Evolutionary conservation across 2,113 vertebrate genomes (phyloP).

Genomic region (Passer montanus): DNA sequence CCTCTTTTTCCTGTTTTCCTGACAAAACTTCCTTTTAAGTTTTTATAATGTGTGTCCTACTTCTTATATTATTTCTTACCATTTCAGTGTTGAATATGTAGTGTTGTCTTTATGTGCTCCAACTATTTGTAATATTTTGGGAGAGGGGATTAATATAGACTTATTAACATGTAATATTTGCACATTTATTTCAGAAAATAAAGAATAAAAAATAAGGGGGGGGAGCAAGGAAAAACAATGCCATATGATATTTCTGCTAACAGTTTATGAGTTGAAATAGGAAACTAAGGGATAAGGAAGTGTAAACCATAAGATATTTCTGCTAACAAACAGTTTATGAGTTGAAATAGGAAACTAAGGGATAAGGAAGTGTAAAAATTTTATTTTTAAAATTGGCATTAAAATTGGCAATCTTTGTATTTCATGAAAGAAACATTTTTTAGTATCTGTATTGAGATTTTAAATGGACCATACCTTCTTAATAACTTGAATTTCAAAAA

Average conservation of each 20-base stretch:
- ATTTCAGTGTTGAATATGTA: neutral
- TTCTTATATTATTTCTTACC: neutral
- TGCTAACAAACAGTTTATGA: neutral
- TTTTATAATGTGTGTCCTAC: neutral
- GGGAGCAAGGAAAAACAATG: accelerated
- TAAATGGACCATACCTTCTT: neutral
- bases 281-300: neutral
- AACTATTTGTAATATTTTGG: neutral
- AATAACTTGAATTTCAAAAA: neutral
- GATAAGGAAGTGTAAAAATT: neutral
- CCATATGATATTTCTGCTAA: neutral
- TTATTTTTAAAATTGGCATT: neutral
- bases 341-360: neutral
- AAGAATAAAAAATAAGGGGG: neutral
- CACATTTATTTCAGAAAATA: neutral
- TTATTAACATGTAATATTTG: neutral
- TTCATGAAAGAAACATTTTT: neutral
- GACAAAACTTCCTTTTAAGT: neutral
- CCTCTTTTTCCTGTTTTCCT: neutral
- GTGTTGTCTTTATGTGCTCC: neutral
- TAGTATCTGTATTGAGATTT: neutral
- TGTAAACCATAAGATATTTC: neutral
- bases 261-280: neutral
- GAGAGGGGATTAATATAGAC: neutral
- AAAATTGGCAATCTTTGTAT: neutral